Base-by-base conservation (phyloP, 2,113 vertebrate species). In the Passer montanus region DNA sequence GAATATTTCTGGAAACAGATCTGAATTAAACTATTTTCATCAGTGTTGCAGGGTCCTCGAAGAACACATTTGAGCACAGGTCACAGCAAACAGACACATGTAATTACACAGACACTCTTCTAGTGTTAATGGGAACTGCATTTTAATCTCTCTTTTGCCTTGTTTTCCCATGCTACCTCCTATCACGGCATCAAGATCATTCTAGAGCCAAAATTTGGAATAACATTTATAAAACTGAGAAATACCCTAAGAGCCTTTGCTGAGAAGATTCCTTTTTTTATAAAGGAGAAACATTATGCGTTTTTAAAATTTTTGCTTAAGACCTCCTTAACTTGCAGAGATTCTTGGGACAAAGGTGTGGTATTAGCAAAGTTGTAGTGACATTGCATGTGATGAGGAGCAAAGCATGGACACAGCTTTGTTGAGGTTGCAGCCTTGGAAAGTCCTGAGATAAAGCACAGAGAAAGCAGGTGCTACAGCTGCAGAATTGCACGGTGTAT, bases 401-500 rank as follows among this genome's bases (percentile, higher is more conserved):
- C 9, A 60, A 80, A 76, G 23, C 43, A 24, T 7, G 20, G 44
- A 37, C 59, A 74, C 13, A 46, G 12, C 31, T 84, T 91, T 43
- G 43, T 12, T 76, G 70, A 72, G 67, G 35, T 30, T 76, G 31
- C 44, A 69, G 41, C 41, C 49, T 85, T 44, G 75, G 49, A 73
- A 72, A 78, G 27, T 27, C 11, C 10, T 67, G 9, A n/a, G 53
- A 55, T 6, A 7, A 19, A 0, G 0, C 11, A 31, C 1, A 0
- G 44, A 70, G 31, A 6, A 1, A n/a, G 43, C 0, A 0, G 27
- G 14, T 75, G 43, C 50, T 59, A 11, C 43, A 47, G 63, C 68
- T 76, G 46, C 13, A 20, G 63, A 66, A n/a, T 23, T 69, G n/a
- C 19, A 24, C 0, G 0, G 27, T 11, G 13, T 77, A 30, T 37